Evolutionary conservation across 2,888 invertebrate genomes (phyloP).

Genomic region (Protonemura montana): DNA sequence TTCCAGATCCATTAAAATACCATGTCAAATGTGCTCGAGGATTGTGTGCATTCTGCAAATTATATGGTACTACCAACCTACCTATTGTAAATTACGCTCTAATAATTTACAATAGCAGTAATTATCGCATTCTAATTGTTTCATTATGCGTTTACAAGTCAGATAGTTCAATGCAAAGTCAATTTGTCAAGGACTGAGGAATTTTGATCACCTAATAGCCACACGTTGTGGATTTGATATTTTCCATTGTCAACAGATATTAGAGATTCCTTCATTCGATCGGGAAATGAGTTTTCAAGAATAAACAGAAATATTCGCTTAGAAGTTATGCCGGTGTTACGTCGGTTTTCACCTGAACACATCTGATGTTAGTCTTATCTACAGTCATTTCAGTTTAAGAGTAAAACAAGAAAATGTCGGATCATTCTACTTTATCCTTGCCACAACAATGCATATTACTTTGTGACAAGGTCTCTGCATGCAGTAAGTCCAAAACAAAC

Average conservation of each 20-base stretch:
- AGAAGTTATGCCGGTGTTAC: no score
- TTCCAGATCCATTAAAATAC: no score
- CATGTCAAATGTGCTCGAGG: background rate
- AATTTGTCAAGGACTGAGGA: constrained; percentile 12
- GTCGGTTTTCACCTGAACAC: no score
- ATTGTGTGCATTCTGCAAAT: background rate
- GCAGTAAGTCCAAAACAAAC: background rate
- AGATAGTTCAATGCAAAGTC: constrained; percentile 25
- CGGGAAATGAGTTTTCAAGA: background rate
- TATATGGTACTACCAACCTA: background rate
- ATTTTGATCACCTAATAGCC: background rate
- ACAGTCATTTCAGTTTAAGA: background rate
- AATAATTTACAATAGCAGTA: background rate
- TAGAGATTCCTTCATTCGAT: background rate
- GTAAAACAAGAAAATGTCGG: background rate
- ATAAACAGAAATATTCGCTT: background rate
- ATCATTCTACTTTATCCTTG: background rate
- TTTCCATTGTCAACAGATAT: no score
- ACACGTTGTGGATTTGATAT: no score
- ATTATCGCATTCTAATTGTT: constrained; percentile 14
- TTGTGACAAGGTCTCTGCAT: background rate
- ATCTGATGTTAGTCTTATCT: background rate
- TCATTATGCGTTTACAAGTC: constrained; percentile 15
- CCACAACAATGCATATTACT: background rate
- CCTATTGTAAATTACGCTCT: background rate